phyloP scores from a whole-genome alignment of 2,888 invertebrate genomes.

The Heliconius ethilla region DNA sequence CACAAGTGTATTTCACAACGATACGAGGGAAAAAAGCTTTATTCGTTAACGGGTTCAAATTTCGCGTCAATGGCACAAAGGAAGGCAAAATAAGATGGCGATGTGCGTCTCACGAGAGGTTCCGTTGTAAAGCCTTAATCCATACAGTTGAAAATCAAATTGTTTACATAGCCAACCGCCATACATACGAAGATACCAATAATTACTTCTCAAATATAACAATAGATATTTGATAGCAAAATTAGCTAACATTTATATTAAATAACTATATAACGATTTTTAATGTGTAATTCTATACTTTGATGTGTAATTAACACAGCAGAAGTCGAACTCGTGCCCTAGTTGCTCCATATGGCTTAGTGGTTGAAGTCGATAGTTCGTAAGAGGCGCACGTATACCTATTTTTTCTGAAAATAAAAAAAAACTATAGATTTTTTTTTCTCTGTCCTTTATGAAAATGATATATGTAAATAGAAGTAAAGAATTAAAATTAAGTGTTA shows the following conservation, averaged over 20 bases:
- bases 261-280: neutral
- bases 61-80: conserved; percentile 50
- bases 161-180: conserved; percentile 53
- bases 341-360: neutral
- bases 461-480: neutral
- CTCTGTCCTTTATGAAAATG: neutral
- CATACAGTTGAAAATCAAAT: conserved; percentile 55
- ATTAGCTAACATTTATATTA: neutral
- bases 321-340: neutral
- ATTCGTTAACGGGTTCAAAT: conserved; percentile 52
- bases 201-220: neutral
- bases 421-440: neutral
- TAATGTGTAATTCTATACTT: too few relatives aligned
- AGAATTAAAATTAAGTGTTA: neutral
- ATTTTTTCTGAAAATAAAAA: neutral
- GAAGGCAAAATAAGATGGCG: conserved; percentile 56
- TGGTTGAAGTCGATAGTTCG: neutral
- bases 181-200: conserved; percentile 44
- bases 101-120: conserved; percentile 56
- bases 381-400: neutral
- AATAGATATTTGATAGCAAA: neutral
- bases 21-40: conserved; percentile 51
- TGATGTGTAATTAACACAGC: too few relatives aligned
- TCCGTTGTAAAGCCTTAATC: conserved; percentile 55
- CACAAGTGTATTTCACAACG: conserved; percentile 48